These are phyloP conservation scores for Eptesicus fuscus DNA, from an alignment of 2,113 vertebrate genomes.

Conservation along the genomic window DNA sequence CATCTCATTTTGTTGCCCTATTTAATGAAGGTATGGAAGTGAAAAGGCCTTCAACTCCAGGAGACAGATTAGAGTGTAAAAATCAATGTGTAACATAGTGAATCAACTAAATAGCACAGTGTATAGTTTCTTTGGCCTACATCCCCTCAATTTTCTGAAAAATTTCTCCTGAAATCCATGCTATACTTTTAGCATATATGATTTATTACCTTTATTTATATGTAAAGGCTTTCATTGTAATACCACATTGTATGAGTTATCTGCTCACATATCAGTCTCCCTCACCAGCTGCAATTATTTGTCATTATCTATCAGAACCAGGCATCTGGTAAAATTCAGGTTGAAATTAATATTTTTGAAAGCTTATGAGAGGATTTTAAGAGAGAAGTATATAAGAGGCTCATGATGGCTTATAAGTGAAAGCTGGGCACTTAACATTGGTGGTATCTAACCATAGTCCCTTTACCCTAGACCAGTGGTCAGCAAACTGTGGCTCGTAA, in stretches of 20 bases:
- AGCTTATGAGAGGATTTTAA: constrained; percentile 5
- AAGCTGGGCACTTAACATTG: background rate
- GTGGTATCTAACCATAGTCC: constrained; percentile 18
- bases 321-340: background rate
- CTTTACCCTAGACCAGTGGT: background rate
- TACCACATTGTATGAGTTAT: background rate
- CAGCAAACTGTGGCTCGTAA: no score
- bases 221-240: constrained; percentile 9
- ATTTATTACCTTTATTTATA: constrained; percentile 29
- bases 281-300: constrained; percentile 42
- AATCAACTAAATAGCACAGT: constrained; percentile 16
- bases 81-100: background rate
- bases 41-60: background rate
- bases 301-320: constrained; percentile 21
- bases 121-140: constrained; percentile 13
- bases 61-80: background rate
- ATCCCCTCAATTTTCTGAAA: background rate
- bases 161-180: constrained; percentile 39
- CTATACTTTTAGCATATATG: background rate
- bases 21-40: constrained; percentile 7
- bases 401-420: background rate
- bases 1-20: constrained; percentile 15
- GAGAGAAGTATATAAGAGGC: background rate
- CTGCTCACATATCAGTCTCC: background rate
- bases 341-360: constrained; percentile 56